phyloP scores from a whole-genome alignment of 2,113 vertebrate species.

The Neotragus moschatus region DNA sequence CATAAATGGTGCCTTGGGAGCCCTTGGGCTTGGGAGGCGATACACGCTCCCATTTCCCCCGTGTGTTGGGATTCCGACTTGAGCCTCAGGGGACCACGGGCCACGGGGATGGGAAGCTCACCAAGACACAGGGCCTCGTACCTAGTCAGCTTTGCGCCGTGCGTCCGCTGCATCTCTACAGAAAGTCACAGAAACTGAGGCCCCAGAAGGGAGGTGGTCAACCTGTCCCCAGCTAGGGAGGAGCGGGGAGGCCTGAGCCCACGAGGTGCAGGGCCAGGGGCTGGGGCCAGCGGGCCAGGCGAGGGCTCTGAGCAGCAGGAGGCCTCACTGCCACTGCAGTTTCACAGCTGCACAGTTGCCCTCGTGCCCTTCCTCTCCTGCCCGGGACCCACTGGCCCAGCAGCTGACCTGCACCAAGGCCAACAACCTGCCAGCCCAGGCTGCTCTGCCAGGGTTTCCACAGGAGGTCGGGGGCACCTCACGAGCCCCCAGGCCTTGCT shows the following conservation, averaged over 20 bases:
- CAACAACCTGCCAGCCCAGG: not conserved
- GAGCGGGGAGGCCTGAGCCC: rapidly evolving
- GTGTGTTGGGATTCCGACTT: rapidly evolving
- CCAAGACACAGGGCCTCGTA: too few relatives aligned
- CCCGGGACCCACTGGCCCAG: not conserved
- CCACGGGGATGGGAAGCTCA: too few relatives aligned
- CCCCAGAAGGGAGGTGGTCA: not conserved
- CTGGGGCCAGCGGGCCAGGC: rapidly evolving
- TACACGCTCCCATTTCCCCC: rapidly evolving
- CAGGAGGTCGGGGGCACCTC: not conserved
- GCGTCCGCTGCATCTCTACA: not conserved
- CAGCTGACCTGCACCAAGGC: not conserved
- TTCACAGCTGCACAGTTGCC: rapidly evolving
- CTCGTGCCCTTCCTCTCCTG: not conserved
- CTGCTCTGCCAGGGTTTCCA: not conserved
- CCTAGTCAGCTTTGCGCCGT: rapidly evolving
- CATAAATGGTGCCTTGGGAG: not conserved
- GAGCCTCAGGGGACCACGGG: not conserved
- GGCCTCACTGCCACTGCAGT: rapidly evolving
- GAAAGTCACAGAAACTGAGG: not conserved
- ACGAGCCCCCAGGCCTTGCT: not conserved
- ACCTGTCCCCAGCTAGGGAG: too few relatives aligned
- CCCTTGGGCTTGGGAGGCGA: rapidly evolving
- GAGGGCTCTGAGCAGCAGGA: not conserved
- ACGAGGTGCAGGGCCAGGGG: rapidly evolving